Conservation (phyloP, 2,113 vertebrate species). For the Aegithalos caudatus region DNA sequence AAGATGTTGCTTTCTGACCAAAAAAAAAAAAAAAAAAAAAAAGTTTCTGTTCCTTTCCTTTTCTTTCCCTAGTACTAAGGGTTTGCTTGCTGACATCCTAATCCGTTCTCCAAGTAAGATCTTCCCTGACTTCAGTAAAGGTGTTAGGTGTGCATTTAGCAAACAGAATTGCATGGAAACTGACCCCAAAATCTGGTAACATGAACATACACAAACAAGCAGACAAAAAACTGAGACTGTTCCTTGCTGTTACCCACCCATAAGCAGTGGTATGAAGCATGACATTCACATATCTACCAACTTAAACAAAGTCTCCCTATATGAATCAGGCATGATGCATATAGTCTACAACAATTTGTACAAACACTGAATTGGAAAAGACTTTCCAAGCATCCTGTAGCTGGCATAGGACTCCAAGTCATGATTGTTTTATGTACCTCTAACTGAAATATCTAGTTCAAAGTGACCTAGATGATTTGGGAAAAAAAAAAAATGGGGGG, state of each 20-base stretch:
- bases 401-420: neutral
- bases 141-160: neutral
- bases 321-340: neutral
- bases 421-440: neutral
- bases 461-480: neutral
- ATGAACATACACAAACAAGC: neutral
- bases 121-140: neutral
- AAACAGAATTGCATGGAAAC: neutral
- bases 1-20: neutral
- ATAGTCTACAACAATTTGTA: neutral
- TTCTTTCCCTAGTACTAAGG: neutral
- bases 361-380: neutral
- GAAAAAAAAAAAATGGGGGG: fast-evolving
- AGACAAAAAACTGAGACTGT: neutral
- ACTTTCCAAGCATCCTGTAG: neutral
- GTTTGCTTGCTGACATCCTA: neutral
- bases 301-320: neutral
- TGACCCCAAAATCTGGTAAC: neutral
- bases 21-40: too few species aligned
- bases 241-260: neutral
- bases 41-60: neutral
- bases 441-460: neutral
- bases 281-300: neutral
- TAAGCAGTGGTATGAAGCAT: neutral
- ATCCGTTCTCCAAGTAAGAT: neutral